A percentile compares a stretch with the other conserved stretches of the same genome.
Conservation (phyloP, 1,140 invertebrate species). For the Calephelis nemesis region DNA sequence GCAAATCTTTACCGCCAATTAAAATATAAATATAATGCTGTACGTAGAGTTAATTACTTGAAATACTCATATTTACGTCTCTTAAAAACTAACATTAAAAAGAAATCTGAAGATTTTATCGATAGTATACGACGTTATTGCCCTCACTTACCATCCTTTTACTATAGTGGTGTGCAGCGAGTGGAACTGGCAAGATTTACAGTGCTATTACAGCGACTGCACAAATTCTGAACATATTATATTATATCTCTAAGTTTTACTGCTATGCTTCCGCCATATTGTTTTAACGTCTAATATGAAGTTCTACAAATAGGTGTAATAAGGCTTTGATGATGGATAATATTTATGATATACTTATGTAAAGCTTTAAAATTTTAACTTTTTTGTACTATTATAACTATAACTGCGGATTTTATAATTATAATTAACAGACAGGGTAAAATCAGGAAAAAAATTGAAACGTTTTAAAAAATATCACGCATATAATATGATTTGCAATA, state of each 20-base stretch:
- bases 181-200: constrained; percentile 65
- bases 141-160: constrained; percentile 46
- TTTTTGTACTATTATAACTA: too few relatives aligned
- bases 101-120: constrained; percentile 6
- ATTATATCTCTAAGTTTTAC: constrained; percentile 48
- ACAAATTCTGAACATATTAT: constrained; percentile 66
- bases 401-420: too few relatives aligned
- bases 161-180: constrained; percentile 45
- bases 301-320: constrained; percentile 1
- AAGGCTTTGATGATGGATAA: background rate
- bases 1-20: too few relatives aligned
- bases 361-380: too few relatives aligned
- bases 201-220: constrained; percentile 65
- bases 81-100: background rate
- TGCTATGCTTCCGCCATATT: constrained; percentile 30
- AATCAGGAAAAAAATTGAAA: too few relatives aligned
- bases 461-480: too few relatives aligned
- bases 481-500: too few relatives aligned
- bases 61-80: too few relatives aligned
- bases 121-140: constrained; percentile 8
- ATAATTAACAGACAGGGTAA: too few relatives aligned
- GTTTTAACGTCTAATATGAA: constrained; percentile 18
- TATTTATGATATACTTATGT: too few relatives aligned
- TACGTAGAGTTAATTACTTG: too few relatives aligned
- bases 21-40: too few relatives aligned